phyloP scores from a whole-genome alignment of 2,113 vertebrate genomes.

The Sebastes schlegelii region DNA sequence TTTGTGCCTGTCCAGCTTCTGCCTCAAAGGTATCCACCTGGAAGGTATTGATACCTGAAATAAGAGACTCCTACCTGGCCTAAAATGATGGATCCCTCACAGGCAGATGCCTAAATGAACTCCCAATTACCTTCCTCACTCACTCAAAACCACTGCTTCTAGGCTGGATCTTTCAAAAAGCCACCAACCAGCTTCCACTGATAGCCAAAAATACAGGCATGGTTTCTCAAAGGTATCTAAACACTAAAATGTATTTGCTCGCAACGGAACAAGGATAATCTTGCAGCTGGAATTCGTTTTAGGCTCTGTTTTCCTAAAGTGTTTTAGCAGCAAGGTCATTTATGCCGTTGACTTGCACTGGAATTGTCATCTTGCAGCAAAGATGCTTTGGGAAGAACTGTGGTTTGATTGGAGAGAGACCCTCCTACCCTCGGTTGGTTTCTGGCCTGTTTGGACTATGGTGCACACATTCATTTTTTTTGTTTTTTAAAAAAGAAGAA shows the following conservation, averaged over 20 bases:
- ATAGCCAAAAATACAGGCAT: constrained; percentile 49
- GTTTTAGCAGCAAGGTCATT: constrained; percentile 56
- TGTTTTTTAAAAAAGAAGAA: constrained; percentile 8
- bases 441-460: constrained; percentile 70
- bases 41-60: constrained; percentile 58
- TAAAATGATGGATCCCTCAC: constrained; percentile 61
- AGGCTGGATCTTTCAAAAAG: constrained; percentile 56
- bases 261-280: constrained; percentile 38
- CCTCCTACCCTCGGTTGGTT: constrained; percentile 68
- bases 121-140: constrained; percentile 32
- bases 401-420: constrained; percentile 47
- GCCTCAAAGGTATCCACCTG: constrained; percentile 70
- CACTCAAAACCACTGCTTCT: constrained; percentile 58
- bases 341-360: constrained; percentile 38
- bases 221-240: constrained; percentile 62
- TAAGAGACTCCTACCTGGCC: constrained; percentile 54
- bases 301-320: constrained; percentile 39
- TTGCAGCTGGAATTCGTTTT: constrained; percentile 55
- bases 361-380: constrained; percentile 46
- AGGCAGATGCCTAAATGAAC: constrained; percentile 54
- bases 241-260: constrained; percentile 69
- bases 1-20: constrained; percentile 73
- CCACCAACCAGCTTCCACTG: constrained; percentile 52
- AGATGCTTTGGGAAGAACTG: constrained; percentile 55
- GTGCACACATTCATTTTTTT: constrained; percentile 59